Evolutionary conservation across 2,888 invertebrate species (phyloP), one percentile per base, ranked within the genome.

Genomic region (Apotomis capreana): DNA sequence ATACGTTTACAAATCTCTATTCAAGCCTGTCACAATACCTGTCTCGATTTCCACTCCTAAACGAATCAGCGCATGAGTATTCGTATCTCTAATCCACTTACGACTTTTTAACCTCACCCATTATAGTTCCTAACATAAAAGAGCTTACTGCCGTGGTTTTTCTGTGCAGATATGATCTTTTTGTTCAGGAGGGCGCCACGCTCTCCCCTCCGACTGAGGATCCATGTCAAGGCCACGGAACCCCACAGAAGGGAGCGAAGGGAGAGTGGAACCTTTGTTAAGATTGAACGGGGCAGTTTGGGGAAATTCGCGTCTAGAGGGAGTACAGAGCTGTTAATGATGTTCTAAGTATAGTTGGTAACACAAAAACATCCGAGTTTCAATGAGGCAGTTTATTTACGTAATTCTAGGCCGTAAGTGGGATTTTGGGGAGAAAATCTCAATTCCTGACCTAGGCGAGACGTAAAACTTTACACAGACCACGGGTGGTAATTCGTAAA

Each of bases 181-280:
- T 57, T 57, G 40, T 40, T 5, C 26, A 2, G 1, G 2, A 26
- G 26, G 26, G 26, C 2, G 1, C 2, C 26, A 26, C 26, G 26
- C 26, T 8, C 46, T 55, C 49, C 69, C 69, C 57, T 68, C 57
- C 36, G 63, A 26, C 26, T 26, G 26, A 51, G 40, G 40, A 67
- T 46, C 40, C 55, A 15, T 65, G 70, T 67, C 70, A 70, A 70
- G 70, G 70, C 60, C 65, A 46, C 70, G 54, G 15, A 52, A 36
- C 70, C 70, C 70, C 70, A 55, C 40, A 61, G n/a, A 4, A n/a
- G 52, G 37, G 54, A 46, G 54, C 5, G 26, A 15, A 12, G 44
- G 58, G 57, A 12, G 49, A 0, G 44, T 36, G 46, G 54, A 8
- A 10, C 13, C 40, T 0, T 5, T 40, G 40, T n/a, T 37, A 37